These are phyloP conservation scores for Ellobius talpinus DNA, from an alignment of 2,113 vertebrate genomes.

Conservation along the genomic window DNA sequence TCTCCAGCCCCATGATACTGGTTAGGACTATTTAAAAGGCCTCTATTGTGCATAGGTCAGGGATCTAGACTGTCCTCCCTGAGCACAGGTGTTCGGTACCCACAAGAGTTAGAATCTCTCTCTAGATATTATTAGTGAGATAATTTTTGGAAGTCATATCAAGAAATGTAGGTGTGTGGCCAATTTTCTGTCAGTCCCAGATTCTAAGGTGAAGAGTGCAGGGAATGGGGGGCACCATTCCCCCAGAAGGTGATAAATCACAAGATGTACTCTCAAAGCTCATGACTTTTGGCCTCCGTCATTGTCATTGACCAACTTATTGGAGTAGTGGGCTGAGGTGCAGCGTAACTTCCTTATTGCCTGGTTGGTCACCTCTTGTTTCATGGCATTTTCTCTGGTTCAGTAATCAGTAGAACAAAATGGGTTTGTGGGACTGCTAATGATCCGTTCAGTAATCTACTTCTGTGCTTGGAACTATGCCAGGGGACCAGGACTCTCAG, in stretches of 20 bases:
- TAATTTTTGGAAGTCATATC: conserved; percentile 1
- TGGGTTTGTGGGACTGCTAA: not conserved
- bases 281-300: not conserved
- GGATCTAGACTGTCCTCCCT: not conserved
- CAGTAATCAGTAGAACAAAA: not conserved
- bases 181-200: not conserved
- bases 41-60: not conserved
- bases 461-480: not conserved
- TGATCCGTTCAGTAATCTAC: not conserved
- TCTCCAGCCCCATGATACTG: not conserved
- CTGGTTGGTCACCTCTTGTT: not conserved
- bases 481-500: not conserved
- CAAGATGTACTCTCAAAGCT: not conserved
- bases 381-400: not conserved
- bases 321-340: not conserved
- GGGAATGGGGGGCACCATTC: not conserved
- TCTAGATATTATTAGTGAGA: not conserved
- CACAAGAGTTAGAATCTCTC: not conserved
- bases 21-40: conserved; percentile 11
- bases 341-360: not conserved
- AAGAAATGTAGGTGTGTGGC: not conserved
- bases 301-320: not conserved
- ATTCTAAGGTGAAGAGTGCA: not conserved
- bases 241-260: not conserved
- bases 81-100: not conserved